Evolutionary conservation across 2,797 vertebrate genomes (phyloP), one percentile per base, ranked within the genome.

Genomic region (Scarus forsteni): DNA sequence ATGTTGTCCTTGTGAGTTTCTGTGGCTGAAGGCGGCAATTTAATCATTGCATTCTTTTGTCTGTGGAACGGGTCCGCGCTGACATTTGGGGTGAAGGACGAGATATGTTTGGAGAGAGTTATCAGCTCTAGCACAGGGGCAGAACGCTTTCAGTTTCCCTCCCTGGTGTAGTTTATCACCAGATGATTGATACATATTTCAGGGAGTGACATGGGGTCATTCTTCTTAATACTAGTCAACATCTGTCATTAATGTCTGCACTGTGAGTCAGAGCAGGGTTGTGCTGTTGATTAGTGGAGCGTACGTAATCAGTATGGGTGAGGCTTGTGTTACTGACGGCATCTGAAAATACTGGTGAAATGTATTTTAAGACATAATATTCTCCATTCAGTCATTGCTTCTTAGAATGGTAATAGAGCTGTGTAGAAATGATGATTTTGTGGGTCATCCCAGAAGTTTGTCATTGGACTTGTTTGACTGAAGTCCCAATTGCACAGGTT

Each of bases 11-110:
- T 73, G 70, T 5, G 65, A 84, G 66, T 69, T 82, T 77, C 71
- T 69, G 63, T 85, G 83, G 88, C 90, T 87, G 81, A 89, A 90
- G 88, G 91, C 83, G 66, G 80, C 82, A 88, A 88, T 92, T 89
- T 87, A 93, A 92, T 94, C 92, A 92, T 74, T 42, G 65, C 61
- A 35, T 83, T 83, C 71, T 81, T 84, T 86, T 82, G 74, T 84
- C 66, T 86, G 80, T 38, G 75, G 79, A 82, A 77, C 72, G 52
- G 80, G 81, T 91, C 84, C 61, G 14, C 65, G 62, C 73, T 86
- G 85, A 88, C 89, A 85, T 83, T 84, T 77, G 43, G 73, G 44
- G 15, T 85, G 82, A 90, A 89, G 88, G 86, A 85, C 86, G 57
- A 81, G 83, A 77, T 82, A 44, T 72, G 82, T 85, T 88, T 81